Evolutionary conservation across 2,113 vertebrate genomes (phyloP), one percentile per base, ranked within the genome.

Genomic region (Puntigrus tetrazona): DNA sequence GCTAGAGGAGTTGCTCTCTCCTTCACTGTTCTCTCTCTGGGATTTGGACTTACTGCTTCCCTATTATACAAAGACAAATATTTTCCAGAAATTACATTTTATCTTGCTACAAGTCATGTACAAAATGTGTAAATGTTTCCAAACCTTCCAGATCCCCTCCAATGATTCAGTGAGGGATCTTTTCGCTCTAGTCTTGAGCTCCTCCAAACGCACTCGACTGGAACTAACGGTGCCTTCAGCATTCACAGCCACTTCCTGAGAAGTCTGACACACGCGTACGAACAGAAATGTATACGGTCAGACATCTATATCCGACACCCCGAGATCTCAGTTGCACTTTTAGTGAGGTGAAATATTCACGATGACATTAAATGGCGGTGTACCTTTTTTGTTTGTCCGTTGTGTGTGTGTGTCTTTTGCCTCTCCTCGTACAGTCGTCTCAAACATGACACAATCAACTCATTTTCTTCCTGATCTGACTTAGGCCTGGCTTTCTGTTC

Each of bases 401-500:
- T 43, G 25, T 95, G 92, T 50, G 92, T 45, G 67, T 99, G 98
- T 77, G 88, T 94, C 86, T 93, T 97, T 88, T 99, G 98, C 75
- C 94, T 96, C 87, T 96, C 96, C 88, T 99, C 98, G 90, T 98
- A 99, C 36, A 98, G 88, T 78, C 90, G 90, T 88, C 97, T 95
- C 89, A 99, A 88, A 83, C 93, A 91, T 77, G 95, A 94, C 88
- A 99, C 94, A 85, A 98, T 88, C 57, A 98, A 61, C 88, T 99
- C 97, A 83, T 99, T 99, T 88, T 99, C 98, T 86, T 96, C 95
- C 88, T 97, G 96, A 31, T 99, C 97, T 29, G 93, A 95, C 88
- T 95, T 96, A 47, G 96, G 97, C 82, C 93, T 95, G 87, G 96
- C 91, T 94, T 95, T 97, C 97, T 99, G 91, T 59, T 90, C 78